Evolutionary conservation across 2,797 vertebrate species (phyloP), one percentile per base, ranked within the genome.

Genomic region (Lerista edwardsae): DNA sequence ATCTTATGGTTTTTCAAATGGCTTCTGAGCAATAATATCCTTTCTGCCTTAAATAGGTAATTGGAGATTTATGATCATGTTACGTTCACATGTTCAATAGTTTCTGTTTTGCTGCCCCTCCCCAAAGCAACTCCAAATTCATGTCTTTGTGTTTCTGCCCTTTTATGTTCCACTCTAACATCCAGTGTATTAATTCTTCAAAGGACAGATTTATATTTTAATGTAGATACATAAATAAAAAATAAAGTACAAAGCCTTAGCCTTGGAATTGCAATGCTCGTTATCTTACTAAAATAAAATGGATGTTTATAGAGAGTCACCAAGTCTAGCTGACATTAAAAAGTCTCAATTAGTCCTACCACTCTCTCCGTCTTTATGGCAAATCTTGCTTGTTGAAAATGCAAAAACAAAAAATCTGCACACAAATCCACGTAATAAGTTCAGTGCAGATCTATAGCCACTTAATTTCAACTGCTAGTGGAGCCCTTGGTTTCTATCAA

Each of bases 181-280:
- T 65, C 65, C 36, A 84, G 29, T 77, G 47, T 59, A 81, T 73
- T 81, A 81, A 84, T 78, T 81, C 82, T 81, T 84, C 31, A 81
- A 77, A 81, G 79, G 57, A 76, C 44, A 81, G 47, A 36, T 23
- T 80, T 84, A 67, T 64, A 59, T 81, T 87, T 87, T 87, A 73
- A 87, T 67, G 65, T 65, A 72, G n/a, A 72, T 75, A 34, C 73
- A 84, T 80, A 84, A 80, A 87, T 84, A 87, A 84, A 77, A 72
- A 87, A 71, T 81, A 87, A 81, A 59, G 78, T 77, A 77, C 74
- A 81, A 87, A 81, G 62, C 73, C 81, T 87, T 84, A 81, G 82
- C 62, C 71, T 73, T 68, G 76, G 51, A 68, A 69, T 44, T 74
- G 71, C 57, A 80, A 44, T 27, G 59, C 61, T 65, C 29, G 75